phyloP scores from a whole-genome alignment of 2,797 vertebrate genomes.

The Scomberomorus guttatus region DNA sequence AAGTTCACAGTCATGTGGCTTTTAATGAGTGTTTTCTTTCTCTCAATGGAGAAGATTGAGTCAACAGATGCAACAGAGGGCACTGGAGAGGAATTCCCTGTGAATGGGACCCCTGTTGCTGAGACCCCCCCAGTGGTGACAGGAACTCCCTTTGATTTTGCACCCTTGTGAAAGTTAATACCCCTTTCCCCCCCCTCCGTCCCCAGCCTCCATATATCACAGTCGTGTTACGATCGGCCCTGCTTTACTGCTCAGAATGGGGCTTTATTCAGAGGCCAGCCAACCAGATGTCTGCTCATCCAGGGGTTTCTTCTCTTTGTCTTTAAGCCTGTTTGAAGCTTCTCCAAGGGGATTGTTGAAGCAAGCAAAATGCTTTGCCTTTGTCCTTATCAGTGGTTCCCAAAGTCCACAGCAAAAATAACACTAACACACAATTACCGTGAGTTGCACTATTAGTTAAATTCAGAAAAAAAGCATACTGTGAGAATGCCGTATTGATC shows the following conservation, averaged over 20 bases:
- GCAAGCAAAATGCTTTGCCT: constrained; percentile 59
- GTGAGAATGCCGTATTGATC: neutral
- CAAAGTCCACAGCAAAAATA: constrained; percentile 16
- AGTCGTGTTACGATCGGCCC: constrained; percentile 78
- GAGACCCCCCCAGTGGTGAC: constrained; percentile 82
- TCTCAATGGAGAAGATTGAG: constrained; percentile 81
- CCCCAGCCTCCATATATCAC: constrained; percentile 83
- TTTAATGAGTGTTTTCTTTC: constrained; percentile 86
- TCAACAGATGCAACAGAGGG: constrained; percentile 83
- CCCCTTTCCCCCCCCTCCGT: constrained; percentile 54
- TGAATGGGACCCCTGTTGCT: constrained; percentile 86
- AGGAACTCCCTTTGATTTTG: constrained; percentile 89
- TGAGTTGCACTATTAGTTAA: neutral
- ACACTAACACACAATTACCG: too few relatives aligned
- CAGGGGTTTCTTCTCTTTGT: constrained; percentile 81
- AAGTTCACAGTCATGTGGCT: constrained; percentile 88
- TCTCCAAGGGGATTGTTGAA: constrained; percentile 64
- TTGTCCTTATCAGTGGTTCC: constrained; percentile 54
- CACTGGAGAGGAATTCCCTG: constrained; percentile 79
- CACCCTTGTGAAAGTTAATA: constrained; percentile 88
- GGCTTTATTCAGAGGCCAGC: constrained; percentile 82
- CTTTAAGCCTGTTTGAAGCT: constrained; percentile 77
- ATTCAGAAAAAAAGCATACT: neutral
- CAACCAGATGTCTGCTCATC: constrained; percentile 86
- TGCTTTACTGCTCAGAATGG: constrained; percentile 81